Base-by-base conservation (phyloP, 2,888 invertebrate species). In the Branchipolynoe longqiensis region DNA sequence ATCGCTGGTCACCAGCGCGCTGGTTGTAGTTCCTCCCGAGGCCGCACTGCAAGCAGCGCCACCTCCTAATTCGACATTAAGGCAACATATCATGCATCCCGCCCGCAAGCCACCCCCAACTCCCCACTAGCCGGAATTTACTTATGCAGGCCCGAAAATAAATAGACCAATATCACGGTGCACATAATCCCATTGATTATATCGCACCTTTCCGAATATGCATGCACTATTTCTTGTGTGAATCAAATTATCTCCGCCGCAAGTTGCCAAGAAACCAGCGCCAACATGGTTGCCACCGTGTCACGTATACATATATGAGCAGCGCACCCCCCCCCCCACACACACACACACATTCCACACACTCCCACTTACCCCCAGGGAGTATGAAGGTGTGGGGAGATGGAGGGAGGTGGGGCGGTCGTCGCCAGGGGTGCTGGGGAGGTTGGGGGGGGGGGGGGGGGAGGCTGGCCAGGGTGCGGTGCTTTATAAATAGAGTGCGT, bases 51-150 rank as follows among this genome's bases (percentile, higher is more conserved):
- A n/a, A n/a, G n/a, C n/a, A n/a, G n/a, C n/a, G n/a, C n/a, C n/a
- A n/a, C n/a, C n/a, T n/a, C n/a, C 62, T 62, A 62, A 62, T 62
- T 62, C 62, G 12, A 25, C 31, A 62, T 62, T 62, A n/a, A n/a
- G 31, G n/a, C n/a, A n/a, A n/a, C n/a, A n/a, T n/a, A n/a, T n/a
- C n/a, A n/a, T n/a, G n/a, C n/a, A n/a, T n/a, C n/a, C n/a, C n/a
- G n/a, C n/a, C n/a, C n/a, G n/a, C n/a, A n/a, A n/a, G 28, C 31
- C 62, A 62, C 8, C 62, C 62, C 62, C 3, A 31, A 48, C 48
- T 48, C 62, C n/a, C 25, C 62, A 28, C 62, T 14, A 25, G n/a
- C 62, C 31, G 28, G 62, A 25, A 62, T 62, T 62, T 28, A 62
- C 62, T 28, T 28, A n/a, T n/a, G 62, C 28, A 62, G 31, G 31